Conservation (phyloP, 92 coral and sea anemone species). For the Pocillopora meandrina region DNA sequence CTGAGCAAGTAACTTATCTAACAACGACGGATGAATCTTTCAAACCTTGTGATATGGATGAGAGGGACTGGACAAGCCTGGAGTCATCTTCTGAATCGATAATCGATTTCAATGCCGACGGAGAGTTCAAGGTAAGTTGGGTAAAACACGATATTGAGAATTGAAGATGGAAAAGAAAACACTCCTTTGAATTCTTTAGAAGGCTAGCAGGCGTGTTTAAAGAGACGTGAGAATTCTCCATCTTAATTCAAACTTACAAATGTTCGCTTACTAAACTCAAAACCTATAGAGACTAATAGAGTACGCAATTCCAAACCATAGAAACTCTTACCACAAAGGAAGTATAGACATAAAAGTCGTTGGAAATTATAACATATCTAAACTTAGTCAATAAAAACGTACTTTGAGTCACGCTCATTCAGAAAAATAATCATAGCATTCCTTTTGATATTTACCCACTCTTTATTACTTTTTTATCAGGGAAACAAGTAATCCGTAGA, state of each 20-base stretch:
- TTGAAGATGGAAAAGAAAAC: too few relatives aligned
- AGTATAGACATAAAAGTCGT: too few relatives aligned
- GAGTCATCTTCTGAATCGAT: slow-evolving; percentile 28
- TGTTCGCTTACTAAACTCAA: too few relatives aligned
- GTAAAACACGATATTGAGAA: not conserved
- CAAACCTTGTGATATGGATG: not conserved
- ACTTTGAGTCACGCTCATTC: not conserved
- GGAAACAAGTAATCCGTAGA: not conserved
- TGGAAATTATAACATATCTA: not conserved
- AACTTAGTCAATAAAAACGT: not conserved
- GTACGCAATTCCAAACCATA: too few relatives aligned
- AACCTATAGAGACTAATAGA: too few relatives aligned
- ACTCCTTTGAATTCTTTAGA: too few relatives aligned
- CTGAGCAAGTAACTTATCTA: not conserved
- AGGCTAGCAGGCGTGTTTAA: too few relatives aligned
- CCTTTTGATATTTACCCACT: not conserved
- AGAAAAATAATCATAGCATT: not conserved
- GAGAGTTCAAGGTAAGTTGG: not conserved
- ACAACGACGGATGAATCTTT: not conserved
- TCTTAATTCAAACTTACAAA: too few relatives aligned
- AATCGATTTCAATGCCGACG: not conserved
- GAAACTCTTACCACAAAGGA: too few relatives aligned
- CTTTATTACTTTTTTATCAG: not conserved
- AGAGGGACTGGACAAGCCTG: slow-evolving; percentile 13
- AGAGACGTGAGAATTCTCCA: too few relatives aligned